A percentile compares a stretch with the other conserved stretches of the same genome.
phyloP scores from a whole-genome alignment of 2,113 vertebrate species.

The Oriolus oriolus region DNA sequence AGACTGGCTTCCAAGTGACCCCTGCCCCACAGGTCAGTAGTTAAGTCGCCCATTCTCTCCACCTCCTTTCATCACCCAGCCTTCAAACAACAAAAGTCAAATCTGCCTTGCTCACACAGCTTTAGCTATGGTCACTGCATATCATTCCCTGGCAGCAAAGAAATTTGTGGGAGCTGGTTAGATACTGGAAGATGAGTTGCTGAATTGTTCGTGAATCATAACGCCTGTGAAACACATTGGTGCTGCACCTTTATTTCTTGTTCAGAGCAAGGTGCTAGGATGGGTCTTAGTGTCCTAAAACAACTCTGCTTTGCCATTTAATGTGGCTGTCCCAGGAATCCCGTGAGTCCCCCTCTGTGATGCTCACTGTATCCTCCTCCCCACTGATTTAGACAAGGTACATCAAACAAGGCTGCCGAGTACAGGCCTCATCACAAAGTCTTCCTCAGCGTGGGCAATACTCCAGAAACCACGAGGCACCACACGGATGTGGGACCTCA shows the following conservation, averaged over 20 bases:
- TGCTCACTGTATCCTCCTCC: background rate
- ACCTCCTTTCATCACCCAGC: constrained; percentile 47
- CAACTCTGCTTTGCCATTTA: background rate
- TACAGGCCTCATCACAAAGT: background rate
- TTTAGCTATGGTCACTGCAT: constrained; percentile 5
- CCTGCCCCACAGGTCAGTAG: constrained; percentile 79
- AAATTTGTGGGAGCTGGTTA: background rate
- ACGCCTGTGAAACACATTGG: background rate
- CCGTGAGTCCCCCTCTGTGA: background rate
- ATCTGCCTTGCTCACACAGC: background rate
- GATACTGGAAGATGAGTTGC: background rate
- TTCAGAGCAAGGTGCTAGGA: background rate
- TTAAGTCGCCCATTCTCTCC: constrained; percentile 85
- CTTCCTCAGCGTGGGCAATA: background rate
- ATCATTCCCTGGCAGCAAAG: constrained; percentile 1
- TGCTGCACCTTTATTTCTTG: background rate
- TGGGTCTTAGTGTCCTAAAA: background rate
- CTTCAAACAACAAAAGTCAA: constrained; percentile 64
- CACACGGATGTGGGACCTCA: background rate
- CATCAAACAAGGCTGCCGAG: background rate
- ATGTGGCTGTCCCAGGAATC: background rate
- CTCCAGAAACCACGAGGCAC: background rate
- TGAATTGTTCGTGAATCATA: background rate
- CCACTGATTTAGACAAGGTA: background rate
- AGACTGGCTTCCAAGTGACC: constrained; percentile 73